Percentiles rank a stretch among this genome's conserved stretches.
Conservation (phyloP, 2,113 vertebrate genomes). For the Vombatus ursinus region DNA sequence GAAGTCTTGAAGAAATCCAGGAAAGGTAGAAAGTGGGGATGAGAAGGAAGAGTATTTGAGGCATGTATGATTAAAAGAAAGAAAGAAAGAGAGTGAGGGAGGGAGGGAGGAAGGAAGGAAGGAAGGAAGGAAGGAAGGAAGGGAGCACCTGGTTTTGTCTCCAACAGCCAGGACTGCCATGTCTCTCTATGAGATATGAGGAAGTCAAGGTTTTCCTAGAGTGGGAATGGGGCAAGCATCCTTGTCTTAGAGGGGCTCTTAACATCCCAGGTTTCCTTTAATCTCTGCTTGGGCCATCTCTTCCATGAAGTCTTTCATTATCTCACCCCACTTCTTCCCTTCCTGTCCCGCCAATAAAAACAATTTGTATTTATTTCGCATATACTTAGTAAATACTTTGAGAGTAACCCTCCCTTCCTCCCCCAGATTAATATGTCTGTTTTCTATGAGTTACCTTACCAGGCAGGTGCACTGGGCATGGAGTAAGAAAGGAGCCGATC, state of each 20-base stretch:
- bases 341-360: neutral
- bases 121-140: neutral
- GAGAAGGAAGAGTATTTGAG: neutral
- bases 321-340: neutral
- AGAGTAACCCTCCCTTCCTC: no score
- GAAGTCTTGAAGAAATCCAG: slow-evolving; percentile 1
- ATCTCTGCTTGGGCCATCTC: neutral
- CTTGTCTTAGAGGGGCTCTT: neutral
- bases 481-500: neutral
- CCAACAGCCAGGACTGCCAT: neutral
- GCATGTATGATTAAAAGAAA: neutral
- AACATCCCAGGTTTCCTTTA: neutral
- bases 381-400: neutral
- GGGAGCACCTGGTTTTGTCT: neutral
- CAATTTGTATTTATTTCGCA: neutral
- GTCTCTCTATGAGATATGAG: neutral
- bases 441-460: no score
- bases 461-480: neutral
- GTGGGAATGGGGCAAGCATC: neutral
- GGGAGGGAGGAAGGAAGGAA: neutral
- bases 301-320: neutral
- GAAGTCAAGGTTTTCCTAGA: neutral
- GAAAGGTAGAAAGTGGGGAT: neutral
- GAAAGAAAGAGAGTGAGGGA: neutral
- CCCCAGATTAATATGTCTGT: no score